A percentile compares a stretch with the other conserved stretches of the same genome.
Evolutionary conservation across 64 coral and sea anemone genomes (phyloP).

Genomic region (Hydrozoanthus tunicans): DNA sequence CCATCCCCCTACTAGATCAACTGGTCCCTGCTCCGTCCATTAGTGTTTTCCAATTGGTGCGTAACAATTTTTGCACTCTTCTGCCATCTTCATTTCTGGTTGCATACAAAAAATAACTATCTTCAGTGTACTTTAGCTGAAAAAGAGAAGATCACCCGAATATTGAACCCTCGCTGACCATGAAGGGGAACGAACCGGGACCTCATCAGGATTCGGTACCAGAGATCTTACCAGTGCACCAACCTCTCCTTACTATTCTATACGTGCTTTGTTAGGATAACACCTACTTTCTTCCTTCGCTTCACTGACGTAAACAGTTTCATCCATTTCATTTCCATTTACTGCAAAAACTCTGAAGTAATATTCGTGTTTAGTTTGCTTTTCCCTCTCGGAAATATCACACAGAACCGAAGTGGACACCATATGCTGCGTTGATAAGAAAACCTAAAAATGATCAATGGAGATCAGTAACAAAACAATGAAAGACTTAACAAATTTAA

Average conservation of each 20-base stretch:
- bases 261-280: too few relatives aligned
- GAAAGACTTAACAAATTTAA: background rate
- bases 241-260: too few relatives aligned
- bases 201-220: too few relatives aligned
- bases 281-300: background rate
- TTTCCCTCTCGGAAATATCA: background rate
- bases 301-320: background rate
- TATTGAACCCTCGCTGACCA: too few relatives aligned
- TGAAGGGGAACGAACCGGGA: too few relatives aligned
- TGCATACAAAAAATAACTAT: too few relatives aligned
- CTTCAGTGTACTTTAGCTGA: too few relatives aligned
- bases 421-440: background rate
- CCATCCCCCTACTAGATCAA: background rate
- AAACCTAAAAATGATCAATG: background rate
- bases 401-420: background rate
- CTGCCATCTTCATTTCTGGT: too few relatives aligned
- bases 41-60: background rate
- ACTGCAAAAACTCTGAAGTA: conserved; percentile 6
- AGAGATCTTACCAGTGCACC: too few relatives aligned
- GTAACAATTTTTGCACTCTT: too few relatives aligned
- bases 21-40: background rate
- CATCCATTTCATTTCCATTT: conserved; percentile 1
- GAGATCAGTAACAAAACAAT: background rate
- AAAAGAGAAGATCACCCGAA: too few relatives aligned
- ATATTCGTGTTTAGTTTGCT: background rate